Base-by-base conservation (phyloP, 2,888 invertebrate species). In the Sinotaia quadrata region DNA sequence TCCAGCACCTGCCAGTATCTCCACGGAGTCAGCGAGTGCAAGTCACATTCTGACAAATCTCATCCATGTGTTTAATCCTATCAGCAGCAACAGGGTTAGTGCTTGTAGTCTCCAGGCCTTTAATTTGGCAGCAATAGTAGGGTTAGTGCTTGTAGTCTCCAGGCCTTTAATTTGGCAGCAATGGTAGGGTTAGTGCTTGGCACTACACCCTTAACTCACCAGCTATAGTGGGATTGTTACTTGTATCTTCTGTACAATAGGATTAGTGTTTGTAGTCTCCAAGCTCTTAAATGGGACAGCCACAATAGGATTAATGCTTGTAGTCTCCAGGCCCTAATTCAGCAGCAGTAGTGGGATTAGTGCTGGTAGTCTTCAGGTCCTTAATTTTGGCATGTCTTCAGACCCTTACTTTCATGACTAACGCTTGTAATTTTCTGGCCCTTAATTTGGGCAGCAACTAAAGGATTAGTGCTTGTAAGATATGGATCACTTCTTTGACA, bases 11-110 rank as follows among this genome's bases (percentile, higher is more conserved):
- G 91, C 86, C 86, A 89, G 89, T 31, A 89, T 91, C 36, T 75
- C 77, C 51, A 74, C 78, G 37, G 82, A 84, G 57, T 83, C 85
- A 21, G 81, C 83, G 51, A 84, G 85, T 0, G 85, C 89, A 2
- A 92, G 92, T 0, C 94, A 94, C 82, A 91, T 95, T 71, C 91
- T 95, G 78, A 93, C 93, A 81, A 94, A 94, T 86, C 91, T 95
- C 47, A 92, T 94, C 61, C 93, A 94, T 85, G 94, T 93, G 2
- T 94, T 95, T 84, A 92, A 93, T 75, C 92, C 94, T 5, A 90
- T 90, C n/a, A 81, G 81, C 27, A 77, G 71, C 66, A 80, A 77
- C 69, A 79, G 83, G 79, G 86, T 86, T 69, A 77, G 80, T 51
- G 12, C 33, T 29, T n/a, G 18, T 21, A 10, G 15, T 37, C 7